These are phyloP conservation scores for Miniopterus natalensis DNA, from an alignment of 2,113 vertebrate species.

Conservation along the genomic window DNA sequence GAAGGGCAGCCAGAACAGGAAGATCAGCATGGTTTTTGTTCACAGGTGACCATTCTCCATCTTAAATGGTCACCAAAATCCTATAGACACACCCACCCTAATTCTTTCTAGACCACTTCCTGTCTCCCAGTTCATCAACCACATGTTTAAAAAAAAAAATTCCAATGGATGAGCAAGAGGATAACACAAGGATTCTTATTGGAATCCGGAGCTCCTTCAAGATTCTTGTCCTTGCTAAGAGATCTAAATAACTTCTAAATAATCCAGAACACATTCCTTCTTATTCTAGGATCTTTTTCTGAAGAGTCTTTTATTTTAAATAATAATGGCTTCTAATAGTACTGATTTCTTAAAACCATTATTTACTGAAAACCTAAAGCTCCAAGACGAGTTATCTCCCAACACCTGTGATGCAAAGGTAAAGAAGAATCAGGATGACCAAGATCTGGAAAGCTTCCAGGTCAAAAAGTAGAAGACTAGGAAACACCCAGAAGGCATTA, in stretches of 20 bases:
- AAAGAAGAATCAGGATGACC: background rate
- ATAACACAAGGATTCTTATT: background rate
- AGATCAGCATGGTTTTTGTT: background rate
- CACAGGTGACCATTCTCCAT: background rate
- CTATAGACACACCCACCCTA: background rate
- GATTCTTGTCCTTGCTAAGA: background rate
- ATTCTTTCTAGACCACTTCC: background rate
- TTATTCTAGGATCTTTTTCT: background rate
- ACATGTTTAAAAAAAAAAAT: background rate
- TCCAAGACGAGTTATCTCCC: background rate
- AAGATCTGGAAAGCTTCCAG: background rate
- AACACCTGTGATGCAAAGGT: background rate
- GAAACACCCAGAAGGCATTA: background rate
- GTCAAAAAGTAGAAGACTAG: background rate
- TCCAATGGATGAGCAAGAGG: background rate
- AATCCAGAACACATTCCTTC: background rate
- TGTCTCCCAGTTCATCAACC: background rate
- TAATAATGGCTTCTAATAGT: background rate
- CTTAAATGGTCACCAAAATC: background rate
- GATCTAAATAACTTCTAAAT: background rate
- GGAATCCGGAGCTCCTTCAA: background rate
- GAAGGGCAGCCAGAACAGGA: background rate
- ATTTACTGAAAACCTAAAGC: constrained; percentile 17
- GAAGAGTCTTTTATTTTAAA: constrained; percentile 33
- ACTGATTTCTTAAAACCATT: background rate